Conservation (phyloP, 2,113 vertebrate species). For the Neomonachus schauinslandi region DNA sequence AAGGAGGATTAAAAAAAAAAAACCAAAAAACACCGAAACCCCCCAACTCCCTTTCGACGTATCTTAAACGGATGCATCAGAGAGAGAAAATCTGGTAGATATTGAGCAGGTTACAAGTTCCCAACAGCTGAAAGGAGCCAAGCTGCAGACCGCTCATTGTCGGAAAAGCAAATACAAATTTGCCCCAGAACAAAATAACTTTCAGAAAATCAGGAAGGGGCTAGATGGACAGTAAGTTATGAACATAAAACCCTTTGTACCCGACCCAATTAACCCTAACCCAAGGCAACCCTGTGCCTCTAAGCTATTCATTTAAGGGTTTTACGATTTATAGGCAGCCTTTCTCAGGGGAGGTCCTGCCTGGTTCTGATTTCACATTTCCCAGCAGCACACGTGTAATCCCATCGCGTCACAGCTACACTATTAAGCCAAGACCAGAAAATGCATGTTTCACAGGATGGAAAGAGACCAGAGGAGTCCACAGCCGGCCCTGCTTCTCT, state of each 20-base stretch:
- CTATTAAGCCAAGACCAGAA: constrained; percentile 57
- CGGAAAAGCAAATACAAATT: constrained; percentile 81
- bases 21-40: neutral
- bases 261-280: constrained; percentile 86
- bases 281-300: constrained; percentile 81
- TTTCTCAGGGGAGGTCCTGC: constrained; percentile 87
- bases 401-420: constrained; percentile 73
- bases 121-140: constrained; percentile 74
- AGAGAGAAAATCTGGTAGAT: constrained; percentile 70
- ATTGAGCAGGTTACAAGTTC: constrained; percentile 75
- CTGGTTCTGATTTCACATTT: constrained; percentile 82
- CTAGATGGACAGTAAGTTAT: constrained; percentile 87
- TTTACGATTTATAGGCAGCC: constrained; percentile 85
- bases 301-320: constrained; percentile 84
- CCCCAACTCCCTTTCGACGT: neutral
- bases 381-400: constrained; percentile 80
- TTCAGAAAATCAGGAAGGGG: constrained; percentile 84
- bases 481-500: neutral
- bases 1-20: neutral
- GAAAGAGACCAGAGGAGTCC: constrained; percentile 36
- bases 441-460: constrained; percentile 55
- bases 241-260: constrained; percentile 87
- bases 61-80: neutral
- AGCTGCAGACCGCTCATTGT: constrained; percentile 77
- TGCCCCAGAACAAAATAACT: constrained; percentile 81